Percentiles rank a stretch among this genome's conserved stretches.
These are phyloP conservation scores for Amia ocellicauda DNA, from an alignment of 2,113 vertebrate species.

Conservation along the genomic window DNA sequence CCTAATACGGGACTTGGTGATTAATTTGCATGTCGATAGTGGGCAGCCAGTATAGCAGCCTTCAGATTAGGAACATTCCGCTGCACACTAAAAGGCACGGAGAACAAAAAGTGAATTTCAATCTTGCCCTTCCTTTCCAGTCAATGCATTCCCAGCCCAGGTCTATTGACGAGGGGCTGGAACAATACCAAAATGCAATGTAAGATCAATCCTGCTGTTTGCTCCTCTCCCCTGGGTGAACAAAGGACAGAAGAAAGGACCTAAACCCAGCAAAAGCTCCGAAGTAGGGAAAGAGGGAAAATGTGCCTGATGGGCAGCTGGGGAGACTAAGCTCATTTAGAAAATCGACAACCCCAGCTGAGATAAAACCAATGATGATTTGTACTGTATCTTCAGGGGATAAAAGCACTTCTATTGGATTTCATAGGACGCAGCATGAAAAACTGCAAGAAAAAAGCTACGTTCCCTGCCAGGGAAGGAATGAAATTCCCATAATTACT, in stretches of 20 bases:
- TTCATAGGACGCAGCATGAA: slow-evolving; percentile 69
- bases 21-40: slow-evolving; percentile 78
- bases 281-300: slow-evolving; percentile 65
- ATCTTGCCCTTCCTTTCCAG: slow-evolving; percentile 78
- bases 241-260: slow-evolving; percentile 79
- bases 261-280: slow-evolving; percentile 65
- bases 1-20: slow-evolving; percentile 47
- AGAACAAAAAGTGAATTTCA: slow-evolving; percentile 75
- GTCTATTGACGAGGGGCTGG: slow-evolving; percentile 77
- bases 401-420: slow-evolving; percentile 74
- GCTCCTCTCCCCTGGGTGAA: slow-evolving; percentile 74
- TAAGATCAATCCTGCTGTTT: slow-evolving; percentile 87
- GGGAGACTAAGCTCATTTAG: slow-evolving; percentile 78
- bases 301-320: slow-evolving; percentile 67
- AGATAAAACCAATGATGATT: slow-evolving; percentile 95
- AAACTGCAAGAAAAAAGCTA: slow-evolving; percentile 58
- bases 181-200: slow-evolving; percentile 82
- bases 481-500: slow-evolving; percentile 68
- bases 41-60: slow-evolving; percentile 65
- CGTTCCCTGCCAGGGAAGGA: slow-evolving; percentile 62
- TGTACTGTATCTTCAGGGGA: slow-evolving; percentile 87
- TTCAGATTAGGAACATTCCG: slow-evolving; percentile 82
- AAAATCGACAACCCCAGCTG: slow-evolving; percentile 90
- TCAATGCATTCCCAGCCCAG: slow-evolving; percentile 76
- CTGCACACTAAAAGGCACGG: slow-evolving; percentile 84